These are phyloP conservation scores for Grammomys surdaster DNA, from an alignment of 2,113 vertebrate species.

Conservation along the genomic window DNA sequence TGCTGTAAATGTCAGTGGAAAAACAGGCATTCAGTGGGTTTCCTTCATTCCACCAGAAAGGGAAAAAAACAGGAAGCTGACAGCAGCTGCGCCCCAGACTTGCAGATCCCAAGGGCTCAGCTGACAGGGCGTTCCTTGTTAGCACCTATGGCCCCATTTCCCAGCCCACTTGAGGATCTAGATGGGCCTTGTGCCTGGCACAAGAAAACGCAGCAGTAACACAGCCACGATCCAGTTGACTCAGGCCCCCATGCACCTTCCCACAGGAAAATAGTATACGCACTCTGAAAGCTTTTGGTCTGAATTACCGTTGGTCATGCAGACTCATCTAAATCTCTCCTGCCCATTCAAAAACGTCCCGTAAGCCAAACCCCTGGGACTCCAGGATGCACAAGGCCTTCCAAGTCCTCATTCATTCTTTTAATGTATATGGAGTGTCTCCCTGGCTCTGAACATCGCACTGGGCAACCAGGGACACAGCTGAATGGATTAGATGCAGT, in stretches of 20 bases:
- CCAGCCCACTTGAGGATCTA: constrained; percentile 38
- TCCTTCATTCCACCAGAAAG: constrained; percentile 79
- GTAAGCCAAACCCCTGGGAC: constrained; percentile 49
- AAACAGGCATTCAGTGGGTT: constrained; percentile 79
- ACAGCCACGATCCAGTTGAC: neutral
- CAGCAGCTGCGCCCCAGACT: constrained; percentile 65
- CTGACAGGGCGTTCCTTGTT: constrained; percentile 63
- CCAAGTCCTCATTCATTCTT: constrained; percentile 74
- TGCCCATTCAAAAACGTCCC: constrained; percentile 56
- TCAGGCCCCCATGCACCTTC: neutral
- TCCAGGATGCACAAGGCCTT: constrained; percentile 30
- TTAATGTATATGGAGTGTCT: constrained; percentile 67
- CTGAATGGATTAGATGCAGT: constrained; percentile 49
- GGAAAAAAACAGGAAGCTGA: constrained; percentile 79
- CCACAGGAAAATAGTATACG: neutral
- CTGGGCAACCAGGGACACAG: constrained; percentile 50
- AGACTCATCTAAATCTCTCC: constrained; percentile 42
- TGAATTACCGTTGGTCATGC: neutral
- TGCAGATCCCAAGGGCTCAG: constrained; percentile 63
- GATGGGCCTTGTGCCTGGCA: neutral
- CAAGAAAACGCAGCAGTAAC: neutral
- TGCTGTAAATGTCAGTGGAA: constrained; percentile 84
- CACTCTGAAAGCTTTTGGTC: constrained; percentile 36
- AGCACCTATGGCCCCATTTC: neutral
- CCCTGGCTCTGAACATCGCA: neutral